These are phyloP conservation scores for Balaenoptera acutorostrata DNA, from an alignment of 2,113 vertebrate species.

Conservation along the genomic window DNA sequence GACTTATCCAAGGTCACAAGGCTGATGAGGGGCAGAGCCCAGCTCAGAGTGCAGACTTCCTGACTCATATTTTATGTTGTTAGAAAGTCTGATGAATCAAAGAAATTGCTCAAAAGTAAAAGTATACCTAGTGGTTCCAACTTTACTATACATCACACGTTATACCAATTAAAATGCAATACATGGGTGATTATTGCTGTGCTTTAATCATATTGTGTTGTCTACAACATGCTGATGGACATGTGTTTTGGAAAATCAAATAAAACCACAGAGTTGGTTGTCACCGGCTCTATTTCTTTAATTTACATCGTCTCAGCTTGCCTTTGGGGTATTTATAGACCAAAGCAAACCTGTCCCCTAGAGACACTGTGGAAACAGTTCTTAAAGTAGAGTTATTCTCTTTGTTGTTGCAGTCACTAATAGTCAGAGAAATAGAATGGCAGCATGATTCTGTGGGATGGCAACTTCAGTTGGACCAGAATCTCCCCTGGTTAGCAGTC, in stretches of 20 bases:
- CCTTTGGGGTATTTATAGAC: constrained; percentile 57
- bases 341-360: constrained; percentile 57
- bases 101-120: constrained; percentile 28
- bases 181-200: neutral
- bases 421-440: constrained; percentile 24
- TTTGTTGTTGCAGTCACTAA: constrained; percentile 47
- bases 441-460: neutral
- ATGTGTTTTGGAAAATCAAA: constrained; percentile 61
- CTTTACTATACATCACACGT: neutral
- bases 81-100: constrained; percentile 15
- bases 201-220: constrained; percentile 43
- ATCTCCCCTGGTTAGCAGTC: neutral
- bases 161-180: constrained; percentile 28
- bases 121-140: neutral
- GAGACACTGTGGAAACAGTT: constrained; percentile 44
- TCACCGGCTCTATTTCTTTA: constrained; percentile 43
- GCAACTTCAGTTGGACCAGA: neutral
- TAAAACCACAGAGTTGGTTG: constrained; percentile 52
- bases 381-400: constrained; percentile 21
- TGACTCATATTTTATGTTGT: neutral
- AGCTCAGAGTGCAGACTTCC: neutral
- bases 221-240: constrained; percentile 35
- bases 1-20: neutral
- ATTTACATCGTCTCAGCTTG: constrained; percentile 67
- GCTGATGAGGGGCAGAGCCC: neutral